Conservation (phyloP, 2,113 vertebrate genomes). For the Campylomormyrus numenius region DNA sequence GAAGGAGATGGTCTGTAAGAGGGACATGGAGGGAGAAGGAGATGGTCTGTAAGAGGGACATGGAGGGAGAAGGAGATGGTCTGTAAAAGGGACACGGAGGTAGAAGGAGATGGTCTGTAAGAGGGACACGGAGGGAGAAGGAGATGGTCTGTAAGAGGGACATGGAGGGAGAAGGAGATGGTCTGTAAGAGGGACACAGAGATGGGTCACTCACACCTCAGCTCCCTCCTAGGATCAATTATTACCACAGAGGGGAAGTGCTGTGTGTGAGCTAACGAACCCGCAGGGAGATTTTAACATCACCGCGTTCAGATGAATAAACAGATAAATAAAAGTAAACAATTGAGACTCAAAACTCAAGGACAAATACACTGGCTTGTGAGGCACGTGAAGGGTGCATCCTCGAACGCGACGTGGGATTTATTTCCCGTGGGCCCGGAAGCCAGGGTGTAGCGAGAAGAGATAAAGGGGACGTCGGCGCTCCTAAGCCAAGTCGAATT, state of each 20-base stretch:
- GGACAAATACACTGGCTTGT: not conserved
- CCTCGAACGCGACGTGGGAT: not conserved
- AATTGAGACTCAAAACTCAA: not conserved
- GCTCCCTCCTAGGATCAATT: constrained; percentile 45
- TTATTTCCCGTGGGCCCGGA: not conserved
- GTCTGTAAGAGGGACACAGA: not conserved
- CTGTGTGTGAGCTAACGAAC: constrained; percentile 43
- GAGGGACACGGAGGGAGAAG: not conserved
- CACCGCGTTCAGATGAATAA: not conserved
- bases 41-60: not conserved
- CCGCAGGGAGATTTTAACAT: constrained; percentile 28
- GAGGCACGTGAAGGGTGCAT: not conserved
- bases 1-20: not conserved
- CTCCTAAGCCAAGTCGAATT: not conserved
- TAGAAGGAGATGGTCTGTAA: not conserved
- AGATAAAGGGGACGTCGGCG: constrained; percentile 7
- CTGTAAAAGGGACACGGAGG: not conserved
- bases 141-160: not conserved
- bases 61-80: not conserved
- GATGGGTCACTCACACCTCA: constrained; percentile 29
- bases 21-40: not conserved
- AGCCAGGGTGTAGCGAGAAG: not conserved
- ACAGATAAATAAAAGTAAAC: not conserved
- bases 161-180: not conserved
- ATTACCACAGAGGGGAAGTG: constrained; percentile 27